These are phyloP conservation scores for Trachemys scripta DNA, from an alignment of 2,113 vertebrate genomes.

Conservation along the genomic window DNA sequence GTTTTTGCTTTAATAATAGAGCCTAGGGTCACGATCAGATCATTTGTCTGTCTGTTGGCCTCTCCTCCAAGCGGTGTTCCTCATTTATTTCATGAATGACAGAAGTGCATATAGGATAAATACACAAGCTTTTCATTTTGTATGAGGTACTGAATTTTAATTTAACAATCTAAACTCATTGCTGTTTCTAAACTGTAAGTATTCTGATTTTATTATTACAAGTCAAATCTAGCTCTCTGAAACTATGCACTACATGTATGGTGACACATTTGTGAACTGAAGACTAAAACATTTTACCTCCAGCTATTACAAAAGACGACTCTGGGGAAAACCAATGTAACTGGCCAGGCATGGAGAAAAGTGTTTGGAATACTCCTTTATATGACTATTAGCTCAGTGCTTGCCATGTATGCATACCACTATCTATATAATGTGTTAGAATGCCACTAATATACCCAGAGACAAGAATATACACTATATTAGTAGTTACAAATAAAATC, in stretches of 20 bases:
- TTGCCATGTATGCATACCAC: fast-evolving
- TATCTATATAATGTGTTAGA: too few species aligned
- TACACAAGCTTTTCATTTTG: too few species aligned
- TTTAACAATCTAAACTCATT: not conserved
- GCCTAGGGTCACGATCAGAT: too few species aligned
- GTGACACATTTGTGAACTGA: not conserved
- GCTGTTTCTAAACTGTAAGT: not conserved
- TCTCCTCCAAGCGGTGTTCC: too few species aligned
- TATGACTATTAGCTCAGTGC: not conserved
- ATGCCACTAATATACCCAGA: too few species aligned
- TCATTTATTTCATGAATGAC: too few species aligned
- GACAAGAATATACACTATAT: too few species aligned
- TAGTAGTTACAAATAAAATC: too few species aligned
- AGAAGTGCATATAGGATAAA: too few species aligned
- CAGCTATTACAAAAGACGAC: not conserved
- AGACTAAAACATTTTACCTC: not conserved
- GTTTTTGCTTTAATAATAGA: too few species aligned
- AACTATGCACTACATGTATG: not conserved
- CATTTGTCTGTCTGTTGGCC: too few species aligned
- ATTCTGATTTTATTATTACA: not conserved
- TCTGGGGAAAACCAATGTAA: too few species aligned
- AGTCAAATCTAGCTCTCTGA: not conserved
- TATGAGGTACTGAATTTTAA: not conserved
- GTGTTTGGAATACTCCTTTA: not conserved
- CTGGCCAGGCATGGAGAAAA: not conserved